phyloP scores from a whole-genome alignment of 2,888 invertebrate genomes.

The Phasia obesa region DNA sequence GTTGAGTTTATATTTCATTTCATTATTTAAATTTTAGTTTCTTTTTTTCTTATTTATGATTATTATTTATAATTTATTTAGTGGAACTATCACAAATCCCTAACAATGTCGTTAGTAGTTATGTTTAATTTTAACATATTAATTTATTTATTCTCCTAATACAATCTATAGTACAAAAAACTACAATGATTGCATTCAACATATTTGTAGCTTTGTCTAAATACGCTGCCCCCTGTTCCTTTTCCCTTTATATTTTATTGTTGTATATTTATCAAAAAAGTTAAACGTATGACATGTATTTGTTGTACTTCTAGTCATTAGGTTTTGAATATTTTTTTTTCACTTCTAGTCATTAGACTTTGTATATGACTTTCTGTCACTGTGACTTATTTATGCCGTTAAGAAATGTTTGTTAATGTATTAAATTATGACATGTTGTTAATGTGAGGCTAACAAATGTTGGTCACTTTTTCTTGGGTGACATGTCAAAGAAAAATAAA shows the following conservation, averaged over 20 bases:
- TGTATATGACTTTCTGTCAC: constrained; percentile 3
- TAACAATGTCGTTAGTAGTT: constrained; percentile 58
- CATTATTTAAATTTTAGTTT: constrained; percentile 52
- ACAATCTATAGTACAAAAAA: neutral
- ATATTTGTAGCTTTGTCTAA: neutral
- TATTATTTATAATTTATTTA: constrained; percentile 62
- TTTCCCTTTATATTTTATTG: constrained; percentile 50
- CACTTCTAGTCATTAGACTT: neutral
- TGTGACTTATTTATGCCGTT: too few relatives aligned
- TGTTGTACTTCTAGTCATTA: constrained; percentile 25
- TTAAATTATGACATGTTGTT: too few relatives aligned
- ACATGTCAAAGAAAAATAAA: too few relatives aligned
- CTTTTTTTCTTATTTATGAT: constrained; percentile 30
- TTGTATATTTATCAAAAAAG: constrained; percentile 44
- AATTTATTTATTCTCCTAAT: constrained; percentile 50
- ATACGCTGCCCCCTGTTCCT: neutral
- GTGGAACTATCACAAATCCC: constrained; percentile 62
- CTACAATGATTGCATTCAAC: neutral
- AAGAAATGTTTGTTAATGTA: neutral
- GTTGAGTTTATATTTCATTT: constrained; percentile 10
- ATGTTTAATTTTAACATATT: constrained; percentile 65
- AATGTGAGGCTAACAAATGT: too few relatives aligned
- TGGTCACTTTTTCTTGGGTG: too few relatives aligned
- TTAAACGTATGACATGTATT: constrained; percentile 52
- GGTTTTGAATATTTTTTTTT: too few relatives aligned